Percentiles rank a stretch among this genome's conserved stretches.
phyloP scores from a whole-genome alignment of 1,140 invertebrate genomes.

The Trissolcus basalis region DNA sequence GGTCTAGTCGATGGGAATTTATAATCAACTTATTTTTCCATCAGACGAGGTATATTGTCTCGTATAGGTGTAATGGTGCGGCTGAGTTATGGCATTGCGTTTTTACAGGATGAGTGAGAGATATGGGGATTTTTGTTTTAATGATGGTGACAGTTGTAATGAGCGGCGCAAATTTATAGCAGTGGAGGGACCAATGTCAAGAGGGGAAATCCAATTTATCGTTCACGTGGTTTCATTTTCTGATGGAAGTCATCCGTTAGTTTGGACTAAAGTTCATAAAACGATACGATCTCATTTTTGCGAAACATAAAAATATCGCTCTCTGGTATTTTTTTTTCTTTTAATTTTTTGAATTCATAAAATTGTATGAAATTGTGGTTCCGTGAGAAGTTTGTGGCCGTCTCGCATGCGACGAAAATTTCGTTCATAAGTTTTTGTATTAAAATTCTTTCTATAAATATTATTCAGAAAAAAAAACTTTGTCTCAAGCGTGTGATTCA shows the following conservation, averaged over 20 bases:
- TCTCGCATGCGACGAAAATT: too few relatives aligned
- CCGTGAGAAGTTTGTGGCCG: too few relatives aligned
- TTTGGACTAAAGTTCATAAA: background rate
- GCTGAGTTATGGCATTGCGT: constrained; percentile 22
- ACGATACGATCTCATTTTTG: background rate
- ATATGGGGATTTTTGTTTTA: constrained; percentile 47
- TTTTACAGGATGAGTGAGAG: constrained; percentile 17
- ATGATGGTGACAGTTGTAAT: constrained; percentile 47
- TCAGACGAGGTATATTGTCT: constrained; percentile 9
- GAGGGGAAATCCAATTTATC: constrained; percentile 22
- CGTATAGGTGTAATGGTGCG: constrained; percentile 2
- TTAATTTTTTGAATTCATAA: too few relatives aligned
- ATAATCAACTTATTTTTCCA: constrained; percentile 36
- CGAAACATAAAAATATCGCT: background rate
- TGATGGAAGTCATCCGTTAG: constrained; percentile 22
- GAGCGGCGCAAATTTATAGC: constrained; percentile 36
- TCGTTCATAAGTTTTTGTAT: too few relatives aligned
- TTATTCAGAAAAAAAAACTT: too few relatives aligned
- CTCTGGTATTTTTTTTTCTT: background rate
- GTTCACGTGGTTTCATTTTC: constrained; percentile 21
- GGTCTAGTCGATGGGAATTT: constrained; percentile 7
- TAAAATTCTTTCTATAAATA: too few relatives aligned
- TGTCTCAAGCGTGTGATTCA: too few relatives aligned
- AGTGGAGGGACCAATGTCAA: constrained; percentile 18
- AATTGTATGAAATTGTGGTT: too few relatives aligned